phyloP scores from a whole-genome alignment of 2,888 invertebrate species.

The Callyntrura guangdongensis region DNA sequence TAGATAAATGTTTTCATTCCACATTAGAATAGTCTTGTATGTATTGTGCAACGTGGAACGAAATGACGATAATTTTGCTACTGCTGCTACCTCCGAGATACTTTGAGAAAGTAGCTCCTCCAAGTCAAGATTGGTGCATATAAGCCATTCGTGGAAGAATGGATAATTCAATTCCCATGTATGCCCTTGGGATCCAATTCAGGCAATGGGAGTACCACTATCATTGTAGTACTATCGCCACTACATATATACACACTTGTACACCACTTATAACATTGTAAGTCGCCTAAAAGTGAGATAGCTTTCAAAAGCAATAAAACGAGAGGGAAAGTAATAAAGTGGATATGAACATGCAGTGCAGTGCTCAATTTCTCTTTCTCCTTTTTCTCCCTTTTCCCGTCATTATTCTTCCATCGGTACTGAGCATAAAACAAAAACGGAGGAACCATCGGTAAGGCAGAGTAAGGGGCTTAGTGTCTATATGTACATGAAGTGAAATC shows the following conservation, averaged over 20 bases:
- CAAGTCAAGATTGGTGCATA: neutral
- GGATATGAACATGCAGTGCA: neutral
- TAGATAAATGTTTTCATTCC: no score
- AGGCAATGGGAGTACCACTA: slow-evolving; percentile 20
- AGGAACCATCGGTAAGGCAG: neutral
- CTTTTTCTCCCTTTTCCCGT: no score
- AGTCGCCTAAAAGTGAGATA: no score
- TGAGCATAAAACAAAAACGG: no score
- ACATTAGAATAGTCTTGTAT: no score
- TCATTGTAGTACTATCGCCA: no score
- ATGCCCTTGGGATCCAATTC: slow-evolving; percentile 41
- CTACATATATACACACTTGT: no score
- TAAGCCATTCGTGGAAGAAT: neutral
- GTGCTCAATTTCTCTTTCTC: neutral
- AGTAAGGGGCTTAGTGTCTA: neutral
- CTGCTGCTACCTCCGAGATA: no score
- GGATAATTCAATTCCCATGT: slow-evolving; percentile 44
- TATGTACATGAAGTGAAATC: slow-evolving; percentile 13
- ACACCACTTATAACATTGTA: no score
- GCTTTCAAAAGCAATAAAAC: neutral
- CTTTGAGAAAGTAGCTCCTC: no score
- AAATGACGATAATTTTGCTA: no score
- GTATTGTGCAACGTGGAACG: no score
- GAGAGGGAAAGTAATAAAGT: slow-evolving; percentile 2
- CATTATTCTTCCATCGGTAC: slow-evolving; percentile 9